These are phyloP conservation scores for Stylophora pistillata DNA, from an alignment of 64 coral and sea anemone genomes.

Conservation along the genomic window DNA sequence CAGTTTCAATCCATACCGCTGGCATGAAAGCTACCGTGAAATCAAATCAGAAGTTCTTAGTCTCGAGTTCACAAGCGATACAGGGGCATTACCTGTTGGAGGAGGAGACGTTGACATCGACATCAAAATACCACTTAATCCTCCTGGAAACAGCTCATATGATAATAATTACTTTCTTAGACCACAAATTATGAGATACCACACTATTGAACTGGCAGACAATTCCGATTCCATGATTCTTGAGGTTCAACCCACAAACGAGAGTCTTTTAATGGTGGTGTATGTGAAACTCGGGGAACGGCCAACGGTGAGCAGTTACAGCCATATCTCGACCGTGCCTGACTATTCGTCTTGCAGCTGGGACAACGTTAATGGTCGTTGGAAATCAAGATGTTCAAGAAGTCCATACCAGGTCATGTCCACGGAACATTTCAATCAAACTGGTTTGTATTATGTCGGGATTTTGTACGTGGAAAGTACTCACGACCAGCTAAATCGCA, in stretches of 20 bases:
- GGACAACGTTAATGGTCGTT: neutral
- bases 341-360: slow-evolving; percentile 43
- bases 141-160: neutral
- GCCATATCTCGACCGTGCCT: neutral
- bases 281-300: slow-evolving; percentile 22
- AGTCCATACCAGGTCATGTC: slow-evolving; percentile 27
- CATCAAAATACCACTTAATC: slow-evolving; percentile 13
- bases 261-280: neutral
- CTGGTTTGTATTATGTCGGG: slow-evolving; percentile 5
- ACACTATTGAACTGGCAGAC: neutral
- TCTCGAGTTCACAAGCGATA: slow-evolving; percentile 1
- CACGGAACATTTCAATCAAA: neutral
- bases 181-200: slow-evolving; percentile 17
- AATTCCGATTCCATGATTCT: slow-evolving; percentile 22
- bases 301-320: neutral
- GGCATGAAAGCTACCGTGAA: neutral
- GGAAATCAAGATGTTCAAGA: neutral
- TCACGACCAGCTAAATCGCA: neutral
- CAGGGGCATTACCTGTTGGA: neutral
- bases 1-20: slow-evolving; percentile 8
- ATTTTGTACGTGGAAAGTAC: neutral
- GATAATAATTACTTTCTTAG: slow-evolving; percentile 6
- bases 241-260: neutral
- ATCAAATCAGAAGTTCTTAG: neutral
- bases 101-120: slow-evolving; percentile 9